Conservation (phyloP, 2,113 vertebrate species). For the Poecile atricapillus region DNA sequence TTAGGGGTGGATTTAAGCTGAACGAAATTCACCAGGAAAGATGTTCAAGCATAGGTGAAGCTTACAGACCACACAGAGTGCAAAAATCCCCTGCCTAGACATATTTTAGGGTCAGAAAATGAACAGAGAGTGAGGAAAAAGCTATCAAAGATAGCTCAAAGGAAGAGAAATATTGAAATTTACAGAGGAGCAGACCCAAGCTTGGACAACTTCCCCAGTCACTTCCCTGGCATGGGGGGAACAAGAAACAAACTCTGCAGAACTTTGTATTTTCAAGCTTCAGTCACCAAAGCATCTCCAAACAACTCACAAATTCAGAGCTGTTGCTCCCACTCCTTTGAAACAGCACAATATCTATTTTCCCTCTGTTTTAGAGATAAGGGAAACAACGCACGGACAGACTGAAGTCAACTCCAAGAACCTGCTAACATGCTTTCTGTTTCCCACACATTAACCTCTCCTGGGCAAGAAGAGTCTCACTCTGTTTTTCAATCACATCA, state of each 20-base stretch:
- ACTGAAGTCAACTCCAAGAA: not conserved
- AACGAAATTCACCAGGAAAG: not conserved
- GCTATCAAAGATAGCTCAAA: not conserved
- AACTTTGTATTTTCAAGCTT: not conserved
- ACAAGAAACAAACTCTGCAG: not conserved
- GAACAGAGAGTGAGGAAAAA: not conserved
- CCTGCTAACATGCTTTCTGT: not conserved
- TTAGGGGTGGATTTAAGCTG: not conserved
- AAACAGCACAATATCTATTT: not conserved
- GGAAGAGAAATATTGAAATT: not conserved
- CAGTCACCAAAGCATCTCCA: not conserved
- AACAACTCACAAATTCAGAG: not conserved
- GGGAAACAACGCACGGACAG: not conserved
- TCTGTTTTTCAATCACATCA: not conserved
- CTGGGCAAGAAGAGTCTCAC: not conserved
- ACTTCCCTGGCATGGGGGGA: not conserved
- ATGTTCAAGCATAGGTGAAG: not conserved
- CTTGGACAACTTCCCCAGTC: not conserved
- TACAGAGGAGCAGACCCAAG: not conserved
- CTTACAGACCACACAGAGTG: not conserved
- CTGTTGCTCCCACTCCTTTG: not conserved
- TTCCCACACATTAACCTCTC: too few relatives aligned
- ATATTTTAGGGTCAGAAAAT: not conserved
- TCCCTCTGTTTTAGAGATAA: not conserved
- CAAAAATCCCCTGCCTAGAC: not conserved